These are phyloP conservation scores for Cyphomyrmex costatus DNA, from an alignment of 1,140 invertebrate species.

Conservation along the genomic window DNA sequence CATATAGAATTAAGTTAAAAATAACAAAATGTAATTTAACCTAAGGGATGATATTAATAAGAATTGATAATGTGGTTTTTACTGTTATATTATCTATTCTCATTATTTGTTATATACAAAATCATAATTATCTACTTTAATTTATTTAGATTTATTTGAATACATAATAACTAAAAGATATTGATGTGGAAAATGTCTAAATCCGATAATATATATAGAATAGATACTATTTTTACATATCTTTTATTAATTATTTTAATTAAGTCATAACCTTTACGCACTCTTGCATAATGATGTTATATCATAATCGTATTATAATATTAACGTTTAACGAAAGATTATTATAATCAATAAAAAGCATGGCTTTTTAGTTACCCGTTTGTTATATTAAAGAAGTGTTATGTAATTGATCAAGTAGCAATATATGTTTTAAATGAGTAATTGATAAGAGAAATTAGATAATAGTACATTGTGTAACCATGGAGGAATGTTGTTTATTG, in stretches of 20 bases:
- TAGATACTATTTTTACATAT: background rate
- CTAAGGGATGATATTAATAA: background rate
- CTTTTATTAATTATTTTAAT: background rate
- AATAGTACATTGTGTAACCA: too few species aligned
- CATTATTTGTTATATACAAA: background rate
- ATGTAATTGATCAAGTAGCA: background rate
- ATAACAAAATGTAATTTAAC: too few species aligned
- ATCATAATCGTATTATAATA: background rate
- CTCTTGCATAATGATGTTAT: slow-evolving; percentile 18
- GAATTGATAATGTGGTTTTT: background rate
- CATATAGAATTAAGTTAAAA: too few species aligned
- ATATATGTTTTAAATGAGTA: background rate
- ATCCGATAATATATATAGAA: background rate
- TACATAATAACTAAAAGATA: background rate
- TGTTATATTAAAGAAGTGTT: background rate
- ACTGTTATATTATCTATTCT: background rate
- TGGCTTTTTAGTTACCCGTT: background rate
- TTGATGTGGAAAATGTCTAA: background rate
- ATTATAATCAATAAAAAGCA: background rate
- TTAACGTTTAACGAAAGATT: background rate
- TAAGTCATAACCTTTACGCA: background rate
- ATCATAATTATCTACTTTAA: background rate
- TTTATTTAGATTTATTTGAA: background rate
- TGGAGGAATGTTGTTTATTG: too few species aligned
- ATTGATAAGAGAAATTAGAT: background rate